Evolutionary conservation across 2,797 vertebrate species (phyloP), one percentile per base, ranked within the genome.

Genomic region (Brotula barbata): DNA sequence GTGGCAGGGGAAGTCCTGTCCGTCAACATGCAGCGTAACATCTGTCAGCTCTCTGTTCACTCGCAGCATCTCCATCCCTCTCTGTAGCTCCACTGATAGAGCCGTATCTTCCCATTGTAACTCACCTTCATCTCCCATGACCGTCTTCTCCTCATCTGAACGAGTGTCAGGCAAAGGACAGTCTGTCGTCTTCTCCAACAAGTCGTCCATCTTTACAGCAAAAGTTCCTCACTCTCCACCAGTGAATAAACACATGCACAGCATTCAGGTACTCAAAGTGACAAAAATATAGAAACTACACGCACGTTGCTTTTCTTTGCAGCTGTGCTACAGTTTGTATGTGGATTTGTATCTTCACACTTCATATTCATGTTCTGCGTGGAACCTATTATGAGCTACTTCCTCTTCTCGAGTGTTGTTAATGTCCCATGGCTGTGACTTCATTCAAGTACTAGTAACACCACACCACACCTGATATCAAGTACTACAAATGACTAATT

Each of bases 1-100:
- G 69, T 99, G 97, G 59, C 97, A 98, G 63, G 91, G 91, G 68
- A 98, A 98, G 78, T 92, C 90, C 34, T 92, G 91, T 44, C 91
- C 93, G 59, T 94, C 91, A 72, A 99, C 94, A 0, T 87, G 86
- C 64, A 99, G 81, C 41, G 87, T 84, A 63, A 99, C 95, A 4
- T 99, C 96, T 0, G 95, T 98, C 53, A 99, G 75, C 12, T 91
- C 87, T 55, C 74, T 65, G 71, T 82, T 87, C 45, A 86, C 64
- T 45, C 89, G 75, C 9, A 88, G 51, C 20, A 43, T 82, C 57
- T 89, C 86, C 89, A 90, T 81, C 19, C 87, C 87, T 74, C 46
- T 87, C 81, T 89, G 89, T 6, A 90, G 78, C 78, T 84, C 87
- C 37, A 51, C 12, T 0, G 88, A 80, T 0, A 90, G 80, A 20